These are phyloP conservation scores for Dendrolimus kikuchii DNA, from an alignment of 1,140 invertebrate genomes.

Conservation along the genomic window DNA sequence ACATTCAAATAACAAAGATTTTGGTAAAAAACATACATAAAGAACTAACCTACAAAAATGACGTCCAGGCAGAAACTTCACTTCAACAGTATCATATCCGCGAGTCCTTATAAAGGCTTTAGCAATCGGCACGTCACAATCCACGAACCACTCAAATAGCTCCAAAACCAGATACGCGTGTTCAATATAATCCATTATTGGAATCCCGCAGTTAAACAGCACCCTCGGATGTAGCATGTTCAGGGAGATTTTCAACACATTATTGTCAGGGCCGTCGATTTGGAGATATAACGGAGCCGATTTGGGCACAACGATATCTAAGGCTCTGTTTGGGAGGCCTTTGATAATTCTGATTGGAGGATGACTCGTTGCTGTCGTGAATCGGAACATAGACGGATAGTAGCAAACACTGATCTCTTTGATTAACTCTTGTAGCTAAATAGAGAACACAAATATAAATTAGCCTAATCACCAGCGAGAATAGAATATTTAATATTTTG, in stretches of 20 bases:
- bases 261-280: conserved; percentile 47
- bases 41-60: conserved; percentile 46
- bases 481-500: no score
- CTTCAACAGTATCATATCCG: conserved; percentile 42
- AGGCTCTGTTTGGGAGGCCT: conserved; percentile 17
- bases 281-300: conserved; percentile 47
- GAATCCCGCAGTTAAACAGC: conserved; percentile 36
- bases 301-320: conserved; percentile 44
- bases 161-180: conserved; percentile 44
- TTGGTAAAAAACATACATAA: no score
- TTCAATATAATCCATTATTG: conserved; percentile 37
- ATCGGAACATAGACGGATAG: conserved; percentile 44
- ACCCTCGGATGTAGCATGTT: conserved; percentile 43
- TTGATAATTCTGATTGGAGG: conserved; percentile 35
- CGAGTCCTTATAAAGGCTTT: conserved; percentile 37
- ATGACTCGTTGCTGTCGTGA: conserved; percentile 34
- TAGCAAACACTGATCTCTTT: conserved; percentile 24
- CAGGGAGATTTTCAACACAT: conserved; percentile 34
- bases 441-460: background rate
- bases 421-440: conserved; percentile 29
- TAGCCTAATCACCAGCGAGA: no score
- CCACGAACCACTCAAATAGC: conserved; percentile 51
- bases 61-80: conserved; percentile 43
- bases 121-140: conserved; percentile 29
- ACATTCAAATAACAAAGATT: no score